Conservation (phyloP, 2,797 vertebrate species). For the Microcaecilia unicolor region DNA sequence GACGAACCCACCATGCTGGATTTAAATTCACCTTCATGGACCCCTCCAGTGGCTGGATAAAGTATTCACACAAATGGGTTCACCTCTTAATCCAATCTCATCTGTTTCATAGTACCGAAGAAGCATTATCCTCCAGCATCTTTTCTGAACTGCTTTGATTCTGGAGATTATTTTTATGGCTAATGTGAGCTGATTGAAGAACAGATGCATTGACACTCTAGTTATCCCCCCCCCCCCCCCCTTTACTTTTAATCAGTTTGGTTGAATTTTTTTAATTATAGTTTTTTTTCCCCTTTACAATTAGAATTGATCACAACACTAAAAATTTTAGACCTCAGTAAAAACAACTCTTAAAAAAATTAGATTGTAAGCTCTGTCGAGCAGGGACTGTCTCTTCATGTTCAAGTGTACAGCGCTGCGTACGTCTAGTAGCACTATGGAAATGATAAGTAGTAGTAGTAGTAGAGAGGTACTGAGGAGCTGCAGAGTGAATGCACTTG, state of each 20-base stretch:
- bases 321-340: conserved; percentile 30
- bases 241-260: conserved; percentile 52
- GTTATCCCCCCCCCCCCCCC: too few species aligned
- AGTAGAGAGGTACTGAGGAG: too few species aligned
- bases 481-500: too few species aligned
- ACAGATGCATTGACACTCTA: conserved; percentile 25
- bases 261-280: conserved; percentile 48
- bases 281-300: conserved; percentile 44
- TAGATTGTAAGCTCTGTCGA: too few species aligned
- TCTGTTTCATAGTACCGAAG: conserved; percentile 85
- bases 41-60: conserved; percentile 86
- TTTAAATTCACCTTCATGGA: conserved; percentile 83
- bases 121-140: conserved; percentile 25
- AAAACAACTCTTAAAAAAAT: conserved; percentile 32
- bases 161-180: conserved; percentile 50
- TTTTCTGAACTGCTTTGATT: conserved; percentile 54
- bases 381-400: too few species aligned
- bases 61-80: conserved; percentile 88
- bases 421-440: too few species aligned
- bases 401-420: too few species aligned
- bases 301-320: too few species aligned
- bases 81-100: conserved; percentile 88
- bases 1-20: conserved; percentile 82
- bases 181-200: conserved; percentile 57
- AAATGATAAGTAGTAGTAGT: too few species aligned